These are phyloP conservation scores for Mactra quadrangularis DNA, from an alignment of 1,140 invertebrate genomes.

Conservation along the genomic window DNA sequence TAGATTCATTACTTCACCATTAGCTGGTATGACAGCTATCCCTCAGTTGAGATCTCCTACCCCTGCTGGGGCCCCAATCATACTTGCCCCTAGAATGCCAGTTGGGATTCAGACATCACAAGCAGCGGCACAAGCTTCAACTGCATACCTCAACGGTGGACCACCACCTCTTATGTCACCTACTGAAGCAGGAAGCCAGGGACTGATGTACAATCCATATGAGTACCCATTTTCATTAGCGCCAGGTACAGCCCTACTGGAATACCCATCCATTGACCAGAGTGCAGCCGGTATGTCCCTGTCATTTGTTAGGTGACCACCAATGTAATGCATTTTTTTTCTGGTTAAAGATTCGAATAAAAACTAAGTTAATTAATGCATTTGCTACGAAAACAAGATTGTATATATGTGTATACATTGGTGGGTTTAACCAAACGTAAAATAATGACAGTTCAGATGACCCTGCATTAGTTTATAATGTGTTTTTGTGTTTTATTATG, in stretches of 20 bases:
- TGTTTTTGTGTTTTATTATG: too few species aligned
- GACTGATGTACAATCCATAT: slow-evolving; percentile 77
- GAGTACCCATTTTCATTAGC: slow-evolving; percentile 71
- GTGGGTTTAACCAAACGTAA: too few species aligned
- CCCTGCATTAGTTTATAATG: too few species aligned
- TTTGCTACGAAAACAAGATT: too few species aligned
- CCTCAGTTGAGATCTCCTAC: slow-evolving; percentile 70
- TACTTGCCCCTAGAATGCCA: slow-evolving; percentile 75
- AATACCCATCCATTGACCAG: slow-evolving; percentile 77
- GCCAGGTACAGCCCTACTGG: slow-evolving; percentile 75
- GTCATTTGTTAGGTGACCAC: slow-evolving; percentile 65
- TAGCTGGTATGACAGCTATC: slow-evolving; percentile 66
- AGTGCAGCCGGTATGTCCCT: slow-evolving; percentile 78
- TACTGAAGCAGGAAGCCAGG: slow-evolving; percentile 66
- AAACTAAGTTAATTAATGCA: too few species aligned
- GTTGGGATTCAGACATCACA: slow-evolving; percentile 50
- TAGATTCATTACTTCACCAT: slow-evolving; percentile 72
- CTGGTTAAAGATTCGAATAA: too few species aligned
- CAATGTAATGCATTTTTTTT: slow-evolving; percentile 5
- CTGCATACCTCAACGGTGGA: slow-evolving; percentile 71
- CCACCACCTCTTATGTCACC: slow-evolving; percentile 79
- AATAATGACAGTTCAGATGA: too few species aligned
- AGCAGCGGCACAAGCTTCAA: slow-evolving; percentile 59
- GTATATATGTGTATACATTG: too few species aligned
- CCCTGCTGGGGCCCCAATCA: slow-evolving; percentile 76